These are phyloP conservation scores for Zelleria hepariella DNA, from an alignment of 2,888 invertebrate species.

Conservation along the genomic window DNA sequence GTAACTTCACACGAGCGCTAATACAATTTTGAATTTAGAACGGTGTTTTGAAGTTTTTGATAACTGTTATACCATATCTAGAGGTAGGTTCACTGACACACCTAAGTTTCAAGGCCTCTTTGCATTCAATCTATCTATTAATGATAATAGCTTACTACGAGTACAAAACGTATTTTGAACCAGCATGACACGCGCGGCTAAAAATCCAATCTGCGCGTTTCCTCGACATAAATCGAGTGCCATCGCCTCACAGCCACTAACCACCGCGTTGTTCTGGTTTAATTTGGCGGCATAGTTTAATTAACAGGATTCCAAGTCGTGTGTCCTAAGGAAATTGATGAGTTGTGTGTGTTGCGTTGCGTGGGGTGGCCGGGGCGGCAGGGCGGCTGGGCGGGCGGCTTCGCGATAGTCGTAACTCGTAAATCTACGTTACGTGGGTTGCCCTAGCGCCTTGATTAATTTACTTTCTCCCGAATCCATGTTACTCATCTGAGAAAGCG, in stretches of 20 bases:
- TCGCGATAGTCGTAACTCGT: constrained; percentile 32
- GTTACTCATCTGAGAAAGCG: constrained; percentile 43
- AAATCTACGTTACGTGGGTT: constrained; percentile 51
- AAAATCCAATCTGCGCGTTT: constrained; percentile 15
- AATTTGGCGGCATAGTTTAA: constrained; percentile 62
- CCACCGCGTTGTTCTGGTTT: constrained; percentile 24
- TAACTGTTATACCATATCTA: too few species aligned
- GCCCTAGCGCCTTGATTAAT: constrained; percentile 50
- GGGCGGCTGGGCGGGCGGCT: constrained; percentile 12
- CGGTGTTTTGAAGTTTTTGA: too few species aligned
- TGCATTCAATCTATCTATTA: too few species aligned
- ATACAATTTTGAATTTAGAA: too few species aligned
- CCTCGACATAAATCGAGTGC: constrained; percentile 18
- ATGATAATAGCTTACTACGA: background rate
- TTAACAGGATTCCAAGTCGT: constrained; percentile 57
- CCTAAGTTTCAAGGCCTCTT: too few species aligned
- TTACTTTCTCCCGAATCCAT: constrained; percentile 45
- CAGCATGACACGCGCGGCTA: background rate
- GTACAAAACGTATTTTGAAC: background rate
- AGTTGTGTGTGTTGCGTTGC: too few species aligned
- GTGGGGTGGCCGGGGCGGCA: constrained; percentile 25
- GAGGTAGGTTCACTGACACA: too few species aligned
- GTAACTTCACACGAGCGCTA: too few species aligned
- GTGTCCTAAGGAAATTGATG: constrained; percentile 62
- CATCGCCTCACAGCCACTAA: constrained; percentile 5